phyloP scores from a whole-genome alignment of 2,888 invertebrate species.

The Azorinus chamasolen region DNA sequence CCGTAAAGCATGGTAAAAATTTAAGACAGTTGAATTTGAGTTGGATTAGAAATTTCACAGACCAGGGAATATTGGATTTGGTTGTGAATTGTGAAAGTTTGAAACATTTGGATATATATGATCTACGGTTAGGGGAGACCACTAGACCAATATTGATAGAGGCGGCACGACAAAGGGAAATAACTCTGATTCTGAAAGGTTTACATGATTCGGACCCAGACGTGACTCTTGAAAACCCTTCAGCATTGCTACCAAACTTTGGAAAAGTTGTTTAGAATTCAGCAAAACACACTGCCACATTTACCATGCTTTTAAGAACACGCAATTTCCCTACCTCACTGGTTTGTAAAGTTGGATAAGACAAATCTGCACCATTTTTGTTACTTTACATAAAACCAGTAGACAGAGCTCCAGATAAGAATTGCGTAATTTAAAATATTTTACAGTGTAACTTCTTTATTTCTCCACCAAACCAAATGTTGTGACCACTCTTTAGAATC shows the following conservation, averaged over 20 bases:
- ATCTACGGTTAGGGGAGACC: constrained; percentile 68
- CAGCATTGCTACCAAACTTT: constrained; percentile 69
- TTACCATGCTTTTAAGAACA: too few species aligned
- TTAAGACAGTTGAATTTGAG: constrained; percentile 75
- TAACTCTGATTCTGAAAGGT: constrained; percentile 72
- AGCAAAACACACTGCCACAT: too few species aligned
- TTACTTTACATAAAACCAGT: too few species aligned
- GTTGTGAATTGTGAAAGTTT: constrained; percentile 68
- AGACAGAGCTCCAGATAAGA: too few species aligned
- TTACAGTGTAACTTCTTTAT: too few species aligned
- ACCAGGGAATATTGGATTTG: constrained; percentile 74
- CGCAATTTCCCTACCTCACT: too few species aligned
- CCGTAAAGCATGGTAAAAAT: constrained; percentile 69
- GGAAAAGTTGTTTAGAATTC: constrained; percentile 56
- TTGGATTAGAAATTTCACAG: constrained; percentile 70
- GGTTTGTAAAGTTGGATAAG: too few species aligned
- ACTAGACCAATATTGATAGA: constrained; percentile 63
- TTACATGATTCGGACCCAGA: constrained; percentile 60
- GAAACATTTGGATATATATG: constrained; percentile 78
- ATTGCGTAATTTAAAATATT: too few species aligned
- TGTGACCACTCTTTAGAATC: too few species aligned
- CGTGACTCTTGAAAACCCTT: constrained; percentile 71
- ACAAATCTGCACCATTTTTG: too few species aligned
- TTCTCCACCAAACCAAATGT: too few species aligned
- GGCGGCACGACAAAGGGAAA: constrained; percentile 63